Evolutionary conservation across 2,797 vertebrate species (phyloP).

Genomic region (Eulemur rubriventer): DNA sequence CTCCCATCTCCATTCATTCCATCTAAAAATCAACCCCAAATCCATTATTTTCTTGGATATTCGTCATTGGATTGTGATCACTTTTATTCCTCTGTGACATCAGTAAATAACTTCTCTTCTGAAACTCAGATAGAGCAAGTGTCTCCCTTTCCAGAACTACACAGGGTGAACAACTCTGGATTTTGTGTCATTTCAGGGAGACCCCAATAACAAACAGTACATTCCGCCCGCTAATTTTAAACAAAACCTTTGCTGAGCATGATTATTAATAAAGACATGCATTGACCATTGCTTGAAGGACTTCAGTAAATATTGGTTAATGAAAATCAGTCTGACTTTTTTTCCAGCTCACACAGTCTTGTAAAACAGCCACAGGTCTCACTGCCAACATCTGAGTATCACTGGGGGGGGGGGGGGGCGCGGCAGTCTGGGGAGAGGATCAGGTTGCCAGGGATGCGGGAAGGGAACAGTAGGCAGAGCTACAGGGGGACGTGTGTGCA

Average conservation of each 20-base stretch:
- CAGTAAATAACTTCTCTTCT: neutral
- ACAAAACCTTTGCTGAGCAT: neutral
- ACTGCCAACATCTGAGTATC: no score
- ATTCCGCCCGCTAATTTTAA: neutral
- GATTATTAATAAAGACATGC: neutral
- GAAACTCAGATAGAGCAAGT: neutral
- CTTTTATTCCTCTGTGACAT: neutral
- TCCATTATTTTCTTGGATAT: fast-evolving
- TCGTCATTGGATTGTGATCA: neutral
- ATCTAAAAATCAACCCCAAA: neutral
- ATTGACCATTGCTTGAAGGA: neutral
- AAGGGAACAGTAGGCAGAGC: fast-evolving
- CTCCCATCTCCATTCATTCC: neutral
- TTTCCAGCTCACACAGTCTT: fast-evolving
- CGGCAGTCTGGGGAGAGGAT: neutral
- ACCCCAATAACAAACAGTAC: fast-evolving
- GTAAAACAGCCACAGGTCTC: neutral
- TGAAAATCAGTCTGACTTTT: neutral
- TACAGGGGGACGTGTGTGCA: fast-evolving
- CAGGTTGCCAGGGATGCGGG: neutral
- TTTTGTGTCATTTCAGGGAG: no score
- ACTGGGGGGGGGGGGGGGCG: fast-evolving
- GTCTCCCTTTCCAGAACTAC: neutral
- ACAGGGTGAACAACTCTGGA: neutral
- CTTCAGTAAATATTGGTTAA: fast-evolving